Base-by-base conservation (phyloP, 1,140 invertebrate species). In the Dendroctonus valens region DNA sequence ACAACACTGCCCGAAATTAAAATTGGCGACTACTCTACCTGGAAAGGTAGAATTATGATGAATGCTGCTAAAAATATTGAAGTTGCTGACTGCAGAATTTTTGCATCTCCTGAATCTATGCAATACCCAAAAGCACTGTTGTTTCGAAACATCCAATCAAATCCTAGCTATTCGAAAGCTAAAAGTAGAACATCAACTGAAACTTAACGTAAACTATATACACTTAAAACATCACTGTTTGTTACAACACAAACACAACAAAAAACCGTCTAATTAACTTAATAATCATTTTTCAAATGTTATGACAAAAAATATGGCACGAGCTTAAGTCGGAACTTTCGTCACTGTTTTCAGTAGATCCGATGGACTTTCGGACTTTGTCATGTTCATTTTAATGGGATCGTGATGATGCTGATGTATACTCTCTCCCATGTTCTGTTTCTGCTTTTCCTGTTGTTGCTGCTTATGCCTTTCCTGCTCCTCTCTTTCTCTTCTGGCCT, bases 391-490 rank as follows among this genome's bases (percentile, higher is more conserved):
- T 74, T 79, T 83, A 78, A 77, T 81, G 66, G 79, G 77, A 48
- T 83, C 83, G 60, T 82, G 85, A 72, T 87, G 85, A 70, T 86
- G 85, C 53, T 85, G 84, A 73, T 86, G 84, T 67, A 84, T 79
- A 44, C 65, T 67, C 12, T 65, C 83, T 76, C 44, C 74, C 73
- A 69, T 80, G 72, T 63, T 79, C 72, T 69, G 80, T 87, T 77
- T 91, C 77, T 91, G 89, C 79, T 91, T 92, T 80, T 91, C 89
- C 67, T 90, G 89, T 77, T 93, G 91, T 79, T 93, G 91, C 73
- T 93, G 91, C 79, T 94, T 94, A 83, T 93, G 90, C 77, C 91
- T 85, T 72, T 94, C 92, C 76, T 94, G 92, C 76, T 96, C 93
- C 77, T 94, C 92, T 42, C 92, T 83, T 75, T 96, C 93, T 62